These are phyloP conservation scores for Poeciliopsis retropinna DNA, from an alignment of 2,113 vertebrate species.

Conservation along the genomic window DNA sequence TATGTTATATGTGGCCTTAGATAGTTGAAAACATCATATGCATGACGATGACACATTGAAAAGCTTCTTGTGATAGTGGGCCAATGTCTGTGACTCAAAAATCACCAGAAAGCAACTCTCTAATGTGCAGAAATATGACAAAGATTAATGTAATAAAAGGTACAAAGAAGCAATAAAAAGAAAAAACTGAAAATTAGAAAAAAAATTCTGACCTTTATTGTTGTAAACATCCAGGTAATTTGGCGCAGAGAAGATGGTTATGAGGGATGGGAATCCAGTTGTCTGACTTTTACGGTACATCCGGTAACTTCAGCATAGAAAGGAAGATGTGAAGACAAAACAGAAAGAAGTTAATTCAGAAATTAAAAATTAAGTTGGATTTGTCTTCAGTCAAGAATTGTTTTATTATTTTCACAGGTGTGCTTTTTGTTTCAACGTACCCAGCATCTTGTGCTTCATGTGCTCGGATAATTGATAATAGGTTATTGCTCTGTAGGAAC, in stretches of 20 bases:
- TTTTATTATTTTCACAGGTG: background rate
- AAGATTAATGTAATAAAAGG: background rate
- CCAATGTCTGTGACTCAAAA: background rate
- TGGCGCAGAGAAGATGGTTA: constrained; percentile 87
- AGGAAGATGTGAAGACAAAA: constrained; percentile 18
- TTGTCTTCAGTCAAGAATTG: background rate
- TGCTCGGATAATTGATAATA: constrained; percentile 98
- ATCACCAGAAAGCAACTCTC: background rate
- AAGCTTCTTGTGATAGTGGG: background rate
- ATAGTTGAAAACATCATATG: background rate
- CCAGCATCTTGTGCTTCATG: constrained; percentile 99
- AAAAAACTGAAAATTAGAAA: background rate
- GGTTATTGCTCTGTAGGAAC: constrained; percentile 99
- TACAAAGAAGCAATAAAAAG: background rate
- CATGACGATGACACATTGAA: background rate
- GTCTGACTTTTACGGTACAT: constrained; percentile 88
- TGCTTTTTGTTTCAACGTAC: constrained; percentile 77
- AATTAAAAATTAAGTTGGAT: constrained; percentile 15
- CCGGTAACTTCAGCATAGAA: constrained; percentile 74
- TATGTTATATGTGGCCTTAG: background rate
- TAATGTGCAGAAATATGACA: background rate
- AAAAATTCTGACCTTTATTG: constrained; percentile 81
- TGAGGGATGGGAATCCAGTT: constrained; percentile 85
- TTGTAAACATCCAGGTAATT: constrained; percentile 89
- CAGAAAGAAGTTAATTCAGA: constrained; percentile 9